Evolutionary conservation across 1,140 invertebrate genomes (phyloP), one percentile per base, ranked within the genome.

Genomic region (Neoseiulus cucumeris): DNA sequence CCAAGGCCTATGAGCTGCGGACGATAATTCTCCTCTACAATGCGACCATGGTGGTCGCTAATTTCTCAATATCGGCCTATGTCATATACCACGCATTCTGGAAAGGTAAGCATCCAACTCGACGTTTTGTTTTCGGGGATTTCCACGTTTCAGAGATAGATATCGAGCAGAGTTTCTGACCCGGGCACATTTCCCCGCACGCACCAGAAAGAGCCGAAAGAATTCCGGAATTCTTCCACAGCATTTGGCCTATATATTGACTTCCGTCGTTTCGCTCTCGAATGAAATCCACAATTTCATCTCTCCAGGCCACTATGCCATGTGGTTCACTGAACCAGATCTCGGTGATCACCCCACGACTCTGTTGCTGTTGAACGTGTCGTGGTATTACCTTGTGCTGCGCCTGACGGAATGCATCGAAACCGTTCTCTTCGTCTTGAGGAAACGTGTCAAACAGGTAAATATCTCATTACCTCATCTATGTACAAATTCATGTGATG

Each of bases 11-110:
- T 73, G 81, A 88, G 68, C 77, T 91, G 28, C 82, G 86, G 69
- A 81, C 82, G 68, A 77, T 84, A 33, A 78, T 91, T 67, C 82
- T 91, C 72, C 75, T 81, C 64, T 93, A 91, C 76, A 92, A 93
- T 78, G 39, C 25, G 2, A 14, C 55, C 9, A 69, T 69, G 68
- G 25, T 69, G 30, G 33, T 59, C 25, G 22, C 51, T 17, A 59
- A 59, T 59, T 25, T 59, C 1, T 59, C 51, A 5, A 25, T 59
- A 1, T 59, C 17, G 25, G 14, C 25, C 22, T 59, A 20, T 20
- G 51, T 59, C 4, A 29, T 29, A 12, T 59, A 59, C 22, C 22
- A 59, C 51, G 51, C 51, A 4, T 59, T 59, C 51, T 59, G 51
- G 51, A 59, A 17, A 25, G 51, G 51, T 59, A 20, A 22, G 18